phyloP scores from a whole-genome alignment of 2,888 invertebrate species.

The Orthonevra nobilis region DNA sequence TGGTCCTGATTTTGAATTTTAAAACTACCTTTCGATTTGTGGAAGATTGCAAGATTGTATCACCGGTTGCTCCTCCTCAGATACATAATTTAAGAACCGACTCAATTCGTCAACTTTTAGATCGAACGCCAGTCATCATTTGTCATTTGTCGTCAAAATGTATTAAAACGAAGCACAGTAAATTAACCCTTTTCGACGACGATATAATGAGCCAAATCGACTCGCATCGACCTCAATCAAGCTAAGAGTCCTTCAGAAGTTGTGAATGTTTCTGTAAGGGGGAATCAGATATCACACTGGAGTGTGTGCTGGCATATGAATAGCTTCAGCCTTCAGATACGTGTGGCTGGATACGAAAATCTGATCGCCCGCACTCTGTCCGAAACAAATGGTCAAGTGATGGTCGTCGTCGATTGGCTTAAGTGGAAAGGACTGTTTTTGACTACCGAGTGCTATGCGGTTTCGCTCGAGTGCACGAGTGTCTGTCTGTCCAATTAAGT shows the following conservation, averaged over 20 bases:
- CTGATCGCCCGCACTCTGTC: conserved; percentile 43
- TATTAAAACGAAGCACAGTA: not conserved
- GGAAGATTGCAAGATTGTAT: too few species aligned
- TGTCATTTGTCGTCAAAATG: too few species aligned
- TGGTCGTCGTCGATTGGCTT: conserved; percentile 49
- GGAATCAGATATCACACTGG: conserved; percentile 2
- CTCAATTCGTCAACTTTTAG: too few species aligned
- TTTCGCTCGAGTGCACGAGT: conserved; percentile 4
- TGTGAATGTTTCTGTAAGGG: not conserved
- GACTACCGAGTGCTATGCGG: conserved; percentile 45
- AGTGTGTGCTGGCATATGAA: conserved; percentile 21
- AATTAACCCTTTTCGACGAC: not conserved
- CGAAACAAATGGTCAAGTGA: conserved; percentile 52
- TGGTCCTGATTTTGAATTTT: too few species aligned
- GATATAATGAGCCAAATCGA: conserved; percentile 1
- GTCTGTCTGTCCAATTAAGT: conserved; percentile 31
- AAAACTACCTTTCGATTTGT: too few species aligned
- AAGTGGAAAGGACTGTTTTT: conserved; percentile 66
- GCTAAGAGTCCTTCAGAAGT: conserved; percentile 28
- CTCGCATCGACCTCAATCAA: conserved; percentile 43
- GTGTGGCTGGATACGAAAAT: conserved; percentile 8
- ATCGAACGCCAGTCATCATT: too few species aligned
- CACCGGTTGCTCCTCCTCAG: too few species aligned
- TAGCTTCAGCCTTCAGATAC: conserved; percentile 15
- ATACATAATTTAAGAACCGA: too few species aligned